Evolutionary conservation across 2,113 vertebrate species (phyloP), one percentile per base, ranked within the genome.

Genomic region (Myrmecophaga tridactyla): DNA sequence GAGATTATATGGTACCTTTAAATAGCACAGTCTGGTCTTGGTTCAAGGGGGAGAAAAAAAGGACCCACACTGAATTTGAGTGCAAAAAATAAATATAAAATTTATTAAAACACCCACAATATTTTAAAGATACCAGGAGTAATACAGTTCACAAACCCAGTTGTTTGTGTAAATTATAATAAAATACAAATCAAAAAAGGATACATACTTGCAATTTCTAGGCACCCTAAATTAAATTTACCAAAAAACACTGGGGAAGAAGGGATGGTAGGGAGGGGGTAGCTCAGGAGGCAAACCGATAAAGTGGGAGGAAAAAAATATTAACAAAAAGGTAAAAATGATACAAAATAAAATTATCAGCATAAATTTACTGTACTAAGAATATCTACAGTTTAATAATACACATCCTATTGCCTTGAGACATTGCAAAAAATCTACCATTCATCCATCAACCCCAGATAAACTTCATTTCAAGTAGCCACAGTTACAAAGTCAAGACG

Each of bases 31-130:
- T 34, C 48, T 17, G 60, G 56, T 81, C 8, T 43, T 46, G 65
- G 67, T 48, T 93, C 34, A 20, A 43, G 51, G 36, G 20, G 31
- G 9, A 34, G 12, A 17, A 53, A n/a, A 95, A 93, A 89, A 96
- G n/a, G 69, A 60, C 46, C 53, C 91, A 98, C 96, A 96, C 96
- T 80, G 97, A 97, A 97, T 98, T 98, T 99, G 99, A 99, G 99
- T 99, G 98, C 98, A 99, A 99, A 99, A 99, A 99, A 99, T 99
- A 99, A 99, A 99, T 99, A 99, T 99, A 99, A 99, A 99, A 99
- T 99, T 99, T 99, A 99, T 99, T 99, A 99, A 99, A 99, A 99
- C 99, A 99, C 99, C 99, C 98, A 99, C 98, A 98, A 99, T 98
- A 99, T 98, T 99, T 99, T 98, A 99, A 98, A 98, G 98, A 98